Percentiles rank a stretch among this genome's conserved stretches.
These are phyloP conservation scores for Caenorhabditis briggsae DNA, from an alignment of 1,140 invertebrate species.

Conservation along the genomic window DNA sequence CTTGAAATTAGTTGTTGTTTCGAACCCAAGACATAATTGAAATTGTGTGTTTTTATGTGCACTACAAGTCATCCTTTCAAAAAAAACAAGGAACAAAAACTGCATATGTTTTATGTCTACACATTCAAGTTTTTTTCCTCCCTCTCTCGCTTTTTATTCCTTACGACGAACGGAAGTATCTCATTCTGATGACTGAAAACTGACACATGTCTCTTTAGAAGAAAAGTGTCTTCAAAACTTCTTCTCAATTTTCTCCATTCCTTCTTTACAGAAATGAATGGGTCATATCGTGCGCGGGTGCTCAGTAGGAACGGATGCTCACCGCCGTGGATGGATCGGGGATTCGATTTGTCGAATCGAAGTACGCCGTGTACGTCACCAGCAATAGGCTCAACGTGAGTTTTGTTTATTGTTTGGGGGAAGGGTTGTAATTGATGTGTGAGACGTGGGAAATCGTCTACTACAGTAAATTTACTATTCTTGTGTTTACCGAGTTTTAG, in stretches of 20 bases:
- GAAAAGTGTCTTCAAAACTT: too few relatives aligned
- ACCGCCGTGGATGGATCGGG: slow-evolving; percentile 57
- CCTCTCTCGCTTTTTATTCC: too few relatives aligned
- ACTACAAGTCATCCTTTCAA: background rate
- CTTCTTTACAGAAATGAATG: slow-evolving; percentile 57
- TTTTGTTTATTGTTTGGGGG: background rate
- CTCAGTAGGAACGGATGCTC: slow-evolving; percentile 52
- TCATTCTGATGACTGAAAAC: slow-evolving; percentile 28
- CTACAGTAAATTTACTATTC: too few relatives aligned
- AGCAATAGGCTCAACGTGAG: slow-evolving; percentile 54
- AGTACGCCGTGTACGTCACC: slow-evolving; percentile 55
- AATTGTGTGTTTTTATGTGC: background rate
- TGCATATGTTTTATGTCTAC: slow-evolving; percentile 26
- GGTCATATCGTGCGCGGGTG: slow-evolving; percentile 57
- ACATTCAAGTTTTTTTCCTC: background rate
- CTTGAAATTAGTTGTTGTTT: too few relatives aligned
- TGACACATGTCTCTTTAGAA: slow-evolving; percentile 15
- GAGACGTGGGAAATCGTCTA: too few relatives aligned
- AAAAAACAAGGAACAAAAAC: background rate
- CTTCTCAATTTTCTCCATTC: background rate
- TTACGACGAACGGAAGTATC: background rate
- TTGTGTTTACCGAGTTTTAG: too few relatives aligned
- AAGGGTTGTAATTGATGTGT: too few relatives aligned
- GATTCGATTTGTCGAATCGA: background rate
- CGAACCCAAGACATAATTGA: too few relatives aligned